These are phyloP conservation scores for Meloe dianella DNA, from an alignment of 2,888 invertebrate species.

Conservation along the genomic window DNA sequence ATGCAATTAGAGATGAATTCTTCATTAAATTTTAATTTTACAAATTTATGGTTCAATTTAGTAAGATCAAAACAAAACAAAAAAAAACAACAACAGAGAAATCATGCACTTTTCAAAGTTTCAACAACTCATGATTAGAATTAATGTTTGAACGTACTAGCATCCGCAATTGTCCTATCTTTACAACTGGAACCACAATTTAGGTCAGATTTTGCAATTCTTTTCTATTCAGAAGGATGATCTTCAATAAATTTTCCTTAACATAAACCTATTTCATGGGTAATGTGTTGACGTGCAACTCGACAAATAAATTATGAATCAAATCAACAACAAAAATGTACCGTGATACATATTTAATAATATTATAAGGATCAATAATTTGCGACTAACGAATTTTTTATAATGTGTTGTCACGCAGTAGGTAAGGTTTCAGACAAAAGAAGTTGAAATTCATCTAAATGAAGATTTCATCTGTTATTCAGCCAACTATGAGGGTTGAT, in stretches of 20 bases:
- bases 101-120: not conserved
- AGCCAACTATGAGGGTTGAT: not conserved
- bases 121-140: not conserved
- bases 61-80: not conserved
- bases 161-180: not conserved
- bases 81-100: no score
- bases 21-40: not conserved
- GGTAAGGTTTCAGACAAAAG: not conserved
- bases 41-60: not conserved
- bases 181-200: not conserved
- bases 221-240: not conserved
- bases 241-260: not conserved
- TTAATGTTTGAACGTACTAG: not conserved
- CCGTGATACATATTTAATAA: conserved; percentile 19
- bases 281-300: conserved; percentile 12
- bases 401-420: conserved; percentile 19
- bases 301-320: conserved; percentile 23
- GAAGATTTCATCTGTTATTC: not conserved
- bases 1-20: not conserved
- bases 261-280: conserved; percentile 7
- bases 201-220: not conserved
- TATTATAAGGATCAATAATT: conserved; percentile 20
- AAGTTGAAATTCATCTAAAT: not conserved
- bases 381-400: conserved; percentile 23
- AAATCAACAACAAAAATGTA: conserved; percentile 24